phyloP scores from a whole-genome alignment of 2,113 vertebrate genomes.

The Typhlomys cinereus region DNA sequence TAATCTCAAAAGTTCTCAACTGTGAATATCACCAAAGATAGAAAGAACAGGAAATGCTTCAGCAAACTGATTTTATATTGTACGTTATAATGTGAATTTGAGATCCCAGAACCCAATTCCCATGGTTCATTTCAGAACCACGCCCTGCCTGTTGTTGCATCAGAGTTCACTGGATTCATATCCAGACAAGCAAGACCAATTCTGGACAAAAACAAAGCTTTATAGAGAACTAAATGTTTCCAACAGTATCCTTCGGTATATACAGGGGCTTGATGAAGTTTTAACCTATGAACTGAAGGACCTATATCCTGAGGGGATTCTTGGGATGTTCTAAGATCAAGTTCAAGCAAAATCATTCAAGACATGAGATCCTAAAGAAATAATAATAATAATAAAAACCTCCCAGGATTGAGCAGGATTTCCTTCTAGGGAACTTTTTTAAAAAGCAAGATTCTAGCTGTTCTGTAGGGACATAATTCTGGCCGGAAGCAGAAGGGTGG shows the following conservation, averaged over 20 bases:
- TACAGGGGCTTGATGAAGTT: not conserved
- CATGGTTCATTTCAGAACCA: not conserved
- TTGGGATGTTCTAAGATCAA: not conserved
- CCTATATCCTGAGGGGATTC: not conserved
- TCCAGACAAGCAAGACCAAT: not conserved
- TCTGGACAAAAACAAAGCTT: not conserved
- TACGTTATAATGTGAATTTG: not conserved
- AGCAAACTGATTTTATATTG: too few species aligned
- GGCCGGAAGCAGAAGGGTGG: not conserved
- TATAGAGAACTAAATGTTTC: not conserved
- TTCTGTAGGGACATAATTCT: not conserved
- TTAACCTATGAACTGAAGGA: not conserved
- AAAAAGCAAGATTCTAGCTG: not conserved
- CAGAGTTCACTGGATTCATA: not conserved
- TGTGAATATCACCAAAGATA: slow-evolving; percentile 19
- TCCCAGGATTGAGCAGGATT: not conserved
- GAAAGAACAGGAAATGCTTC: not conserved
- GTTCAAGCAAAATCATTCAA: not conserved
- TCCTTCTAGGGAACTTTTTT: slow-evolving; percentile 8
- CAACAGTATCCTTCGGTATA: not conserved
- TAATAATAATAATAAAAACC: too few species aligned
- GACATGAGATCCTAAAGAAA: not conserved
- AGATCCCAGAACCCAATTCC: accelerated
- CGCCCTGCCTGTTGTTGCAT: not conserved
- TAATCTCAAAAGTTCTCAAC: slow-evolving; percentile 3